Conservation (phyloP, 2,113 vertebrate genomes). For the Brachyistius frenatus region DNA sequence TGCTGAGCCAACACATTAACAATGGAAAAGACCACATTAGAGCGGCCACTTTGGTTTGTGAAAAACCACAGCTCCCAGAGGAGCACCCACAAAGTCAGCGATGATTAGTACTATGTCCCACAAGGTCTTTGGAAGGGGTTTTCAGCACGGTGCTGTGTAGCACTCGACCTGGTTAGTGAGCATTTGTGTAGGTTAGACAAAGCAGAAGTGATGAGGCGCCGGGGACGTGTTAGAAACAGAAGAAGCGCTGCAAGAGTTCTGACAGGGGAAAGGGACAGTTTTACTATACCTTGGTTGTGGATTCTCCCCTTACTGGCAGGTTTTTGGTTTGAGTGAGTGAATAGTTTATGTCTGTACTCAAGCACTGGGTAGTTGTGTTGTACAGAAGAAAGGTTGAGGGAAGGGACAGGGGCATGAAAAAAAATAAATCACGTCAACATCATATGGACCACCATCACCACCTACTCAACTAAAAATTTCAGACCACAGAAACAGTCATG, state of each 20-base stretch:
- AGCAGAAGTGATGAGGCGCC: slow-evolving; percentile 9
- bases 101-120: slow-evolving; percentile 63
- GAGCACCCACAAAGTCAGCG: slow-evolving; percentile 60
- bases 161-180: slow-evolving; percentile 53
- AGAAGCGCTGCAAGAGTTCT: background rate
- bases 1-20: slow-evolving; percentile 68
- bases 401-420: slow-evolving; percentile 45
- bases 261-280: slow-evolving; percentile 33
- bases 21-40: slow-evolving; percentile 66
- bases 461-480: slow-evolving; percentile 6
- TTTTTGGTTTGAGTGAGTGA: slow-evolving; percentile 95
- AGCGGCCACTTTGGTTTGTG: slow-evolving; percentile 62
- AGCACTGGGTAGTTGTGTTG: slow-evolving; percentile 90
- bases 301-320: slow-evolving; percentile 90
- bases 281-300: slow-evolving; percentile 91
- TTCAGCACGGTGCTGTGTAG: slow-evolving; percentile 22
- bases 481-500: slow-evolving; percentile 50
- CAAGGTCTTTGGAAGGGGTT: slow-evolving; percentile 46
- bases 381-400: slow-evolving; percentile 79
- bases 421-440: slow-evolving; percentile 71
- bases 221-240: slow-evolving; percentile 37
- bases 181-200: slow-evolving; percentile 47
- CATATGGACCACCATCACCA: slow-evolving; percentile 44
- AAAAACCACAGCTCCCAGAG: slow-evolving; percentile 75
- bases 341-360: slow-evolving; percentile 96